Conservation (phyloP, 2,888 invertebrate genomes). For the Blastobasis adustella region DNA sequence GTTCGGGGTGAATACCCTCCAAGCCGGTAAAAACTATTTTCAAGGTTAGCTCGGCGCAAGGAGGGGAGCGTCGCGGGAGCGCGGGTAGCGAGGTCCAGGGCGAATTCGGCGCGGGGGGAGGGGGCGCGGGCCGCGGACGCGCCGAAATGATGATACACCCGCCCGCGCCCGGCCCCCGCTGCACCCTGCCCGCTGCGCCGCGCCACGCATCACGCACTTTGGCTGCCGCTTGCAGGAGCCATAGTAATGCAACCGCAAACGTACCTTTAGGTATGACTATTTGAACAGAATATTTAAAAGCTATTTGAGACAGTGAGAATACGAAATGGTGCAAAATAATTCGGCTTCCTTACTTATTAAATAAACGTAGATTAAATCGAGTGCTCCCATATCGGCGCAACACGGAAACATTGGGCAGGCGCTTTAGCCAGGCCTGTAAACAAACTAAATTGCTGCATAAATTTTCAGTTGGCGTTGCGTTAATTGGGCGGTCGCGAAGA, state of each 20-base stretch:
- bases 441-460: constrained; percentile 10
- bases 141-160: constrained; percentile 68
- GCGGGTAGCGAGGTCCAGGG: constrained; percentile 59
- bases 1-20: constrained; percentile 74
- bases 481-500: constrained; percentile 14
- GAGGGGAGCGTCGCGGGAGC: constrained; percentile 65
- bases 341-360: no score
- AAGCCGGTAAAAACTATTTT: constrained; percentile 72
- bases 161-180: constrained; percentile 26
- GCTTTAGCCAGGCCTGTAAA: constrained; percentile 1
- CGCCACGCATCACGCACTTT: neutral
- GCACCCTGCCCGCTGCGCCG: constrained; percentile 27
- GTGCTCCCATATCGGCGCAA: no score
- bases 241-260: neutral
- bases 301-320: no score
- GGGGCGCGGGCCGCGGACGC: constrained; percentile 50
- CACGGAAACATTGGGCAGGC: no score
- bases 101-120: constrained; percentile 51
- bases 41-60: constrained; percentile 65
- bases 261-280: no score
- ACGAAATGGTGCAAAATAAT: no score
- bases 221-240: neutral
- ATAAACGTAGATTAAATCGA: no score
- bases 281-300: no score
- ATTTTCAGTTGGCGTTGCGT: constrained; percentile 12